Evolutionary conservation across 2,888 invertebrate genomes (phyloP), one percentile per base, ranked within the genome.

Genomic region (Notodonta dromedarius): DNA sequence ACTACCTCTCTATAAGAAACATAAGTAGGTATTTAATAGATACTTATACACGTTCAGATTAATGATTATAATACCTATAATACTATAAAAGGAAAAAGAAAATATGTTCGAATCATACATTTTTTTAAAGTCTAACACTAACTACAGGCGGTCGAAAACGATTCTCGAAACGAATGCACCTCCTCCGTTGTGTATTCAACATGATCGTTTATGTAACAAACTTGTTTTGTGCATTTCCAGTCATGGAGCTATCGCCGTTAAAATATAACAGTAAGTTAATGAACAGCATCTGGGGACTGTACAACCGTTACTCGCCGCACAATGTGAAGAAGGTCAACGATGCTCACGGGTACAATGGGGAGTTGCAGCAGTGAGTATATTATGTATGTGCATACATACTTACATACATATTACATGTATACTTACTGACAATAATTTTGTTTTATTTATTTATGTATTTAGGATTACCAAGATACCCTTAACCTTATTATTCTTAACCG

Each of bases 231-330:
- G 5, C 7, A 35, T 35, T 91, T 93, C 46, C 87, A 96, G 96
- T 94, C 67, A 93, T 93, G 79, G 96, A 96, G 80, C 92, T 95
- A 57, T 94, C 95, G 7, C 97, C 96, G 16, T 87, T 96, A 64
- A 96, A 97, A 82, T 98, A 98, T 89, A 97, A 96, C 88, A 96
- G 96, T 85, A 97, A 97, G 87, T 87, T 97, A 83, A 98, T 98
- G 98, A 97, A 97, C 86, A 97, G 97, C 88, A 97, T 98, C 85
- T 98, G 98, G 98, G 97, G 97, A n/a, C 92, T 96, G 69, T 98
- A 98, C 94, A 98, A 98, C 87, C 95, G 97, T 56, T 97, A 97
- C 85, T 97, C 98, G 0, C 97, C 97, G 0, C 97, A 98, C 80
- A 98, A 98, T 87, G 96, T 98, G 73, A 97, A 98, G 94, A 96